Base-by-base conservation (phyloP, 1,140 invertebrate species). In the Scaptomyza graminum region DNA sequence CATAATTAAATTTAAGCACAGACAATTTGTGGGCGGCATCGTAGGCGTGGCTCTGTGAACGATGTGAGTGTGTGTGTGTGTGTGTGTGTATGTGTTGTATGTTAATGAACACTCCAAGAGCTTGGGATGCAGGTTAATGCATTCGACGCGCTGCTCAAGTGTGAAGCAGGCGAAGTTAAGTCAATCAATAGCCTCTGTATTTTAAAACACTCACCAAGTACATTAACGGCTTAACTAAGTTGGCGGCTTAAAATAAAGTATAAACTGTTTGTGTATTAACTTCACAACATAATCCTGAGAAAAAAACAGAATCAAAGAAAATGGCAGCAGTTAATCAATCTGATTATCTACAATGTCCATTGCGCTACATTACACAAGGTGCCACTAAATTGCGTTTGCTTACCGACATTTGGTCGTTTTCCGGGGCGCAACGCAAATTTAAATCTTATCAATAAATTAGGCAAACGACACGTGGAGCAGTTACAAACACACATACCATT, bases 371-470 rank as follows among this genome's bases (percentile, higher is more conserved):
- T 81, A 76, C 75, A 69, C 69, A 76, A 79, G 68, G 46, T 51
- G 43, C 28, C 61, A 54, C 74, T 67, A 59, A 73, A 76, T 54
- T 69, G 44, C 57, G n/a, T 51, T 54, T 39, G 37, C 22, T 52
- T 31, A 15, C 9, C 16, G 46, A 31, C 18, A 41, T 44, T 34
- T 63, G 5, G 28, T 56, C 80, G 61, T 67, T 55, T 65, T 57
- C 74, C 22, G 31, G 50, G 22, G 39, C 31, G 46, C 62, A 34
- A 34, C 6, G 31, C n/a, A 65, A 69, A 71, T 79, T 88, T 79
- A 57, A 83, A 83, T 79, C 65, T 62, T 88, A 87, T 87, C 83
- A 83, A 87, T 87, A 83, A 69, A 87, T 87, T 65, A 88, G 62
- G 76, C 74, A 82, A 82, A 79, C 79, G 83, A 28, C 70, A 60